These are phyloP conservation scores for Podiceps cristatus DNA, from an alignment of 2,113 vertebrate genomes.

Conservation along the genomic window DNA sequence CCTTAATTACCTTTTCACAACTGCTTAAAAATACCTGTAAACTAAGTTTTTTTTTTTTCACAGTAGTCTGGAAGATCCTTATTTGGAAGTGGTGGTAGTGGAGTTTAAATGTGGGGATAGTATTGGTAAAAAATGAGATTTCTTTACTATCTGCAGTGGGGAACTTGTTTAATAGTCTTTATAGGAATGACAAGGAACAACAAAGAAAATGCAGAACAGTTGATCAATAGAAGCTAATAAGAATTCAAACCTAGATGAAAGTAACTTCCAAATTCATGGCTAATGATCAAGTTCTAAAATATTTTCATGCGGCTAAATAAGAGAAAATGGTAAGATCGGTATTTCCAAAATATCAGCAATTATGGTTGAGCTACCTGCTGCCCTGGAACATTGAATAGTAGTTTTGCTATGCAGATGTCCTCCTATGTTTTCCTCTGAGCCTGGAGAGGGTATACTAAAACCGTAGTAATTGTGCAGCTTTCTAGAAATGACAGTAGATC, in stretches of 20 bases:
- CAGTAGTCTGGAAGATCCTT: background rate
- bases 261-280: background rate
- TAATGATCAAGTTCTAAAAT: background rate
- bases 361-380: background rate
- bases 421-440: no score
- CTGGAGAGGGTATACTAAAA: background rate
- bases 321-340: background rate
- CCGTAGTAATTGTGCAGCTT: background rate
- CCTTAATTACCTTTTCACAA: background rate
- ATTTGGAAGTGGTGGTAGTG: background rate
- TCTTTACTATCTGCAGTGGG: background rate
- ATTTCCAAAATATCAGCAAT: background rate
- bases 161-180: background rate
- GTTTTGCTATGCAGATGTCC: no score
- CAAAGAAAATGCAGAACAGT: background rate
- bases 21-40: background rate
- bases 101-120: background rate
- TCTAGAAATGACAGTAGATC: background rate
- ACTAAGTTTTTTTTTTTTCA: background rate
- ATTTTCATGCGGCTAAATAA: background rate
- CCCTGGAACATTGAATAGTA: background rate
- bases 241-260: background rate
- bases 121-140: background rate
- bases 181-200: background rate
- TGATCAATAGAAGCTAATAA: background rate